Evolutionary conservation across 2,888 invertebrate genomes (phyloP), one percentile per base, ranked within the genome.

Genomic region (Oscheius sp.): DNA sequence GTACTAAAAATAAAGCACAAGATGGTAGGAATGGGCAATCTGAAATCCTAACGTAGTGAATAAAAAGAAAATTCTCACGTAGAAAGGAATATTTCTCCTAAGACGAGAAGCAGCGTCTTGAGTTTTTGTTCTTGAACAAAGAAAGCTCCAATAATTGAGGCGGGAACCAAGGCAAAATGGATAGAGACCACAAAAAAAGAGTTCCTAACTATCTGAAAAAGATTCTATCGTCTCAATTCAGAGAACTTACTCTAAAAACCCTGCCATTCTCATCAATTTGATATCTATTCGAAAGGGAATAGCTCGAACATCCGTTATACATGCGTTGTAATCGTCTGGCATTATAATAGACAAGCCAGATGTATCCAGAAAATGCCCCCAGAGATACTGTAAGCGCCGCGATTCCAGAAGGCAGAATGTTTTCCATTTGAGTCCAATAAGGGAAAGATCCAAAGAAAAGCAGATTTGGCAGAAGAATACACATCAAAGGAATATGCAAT

Each of bases 231-330:
- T 6, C 6, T 46, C 23, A n/a, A 5, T 3, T 20, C 3, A 27
- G 29, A 10, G 27, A 25, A 52, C 50, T 52, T n/a, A 52, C 50
- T 31, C 10, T 4, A 25, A 52, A 52, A 8, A 52, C 50, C 6
- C 50, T n/a, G 12, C 27, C 27, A 52, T 52, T 52, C 10, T 52
- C 50, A 23, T 52, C 50, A 52, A 52, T 25, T 25, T 52, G 50
- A 25, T 27, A 52, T 10, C 50, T 8, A 52, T 52, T 52, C n/a
- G 50, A 23, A 12, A 52, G 27, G 3, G 50, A 52, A 25, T 52
- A 52, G 8, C 29, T 52, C 3, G 23, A 29, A n/a, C 5, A 15
- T 27, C 27, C 27, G 5, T 23, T 12, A 23, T 27, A 52, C 50
- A 52, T 52, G 3, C 10, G 6, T 25, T 25, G 27, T 31, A 52